phyloP scores from a whole-genome alignment of 2,797 vertebrate species.

The Antrozous pallidus region DNA sequence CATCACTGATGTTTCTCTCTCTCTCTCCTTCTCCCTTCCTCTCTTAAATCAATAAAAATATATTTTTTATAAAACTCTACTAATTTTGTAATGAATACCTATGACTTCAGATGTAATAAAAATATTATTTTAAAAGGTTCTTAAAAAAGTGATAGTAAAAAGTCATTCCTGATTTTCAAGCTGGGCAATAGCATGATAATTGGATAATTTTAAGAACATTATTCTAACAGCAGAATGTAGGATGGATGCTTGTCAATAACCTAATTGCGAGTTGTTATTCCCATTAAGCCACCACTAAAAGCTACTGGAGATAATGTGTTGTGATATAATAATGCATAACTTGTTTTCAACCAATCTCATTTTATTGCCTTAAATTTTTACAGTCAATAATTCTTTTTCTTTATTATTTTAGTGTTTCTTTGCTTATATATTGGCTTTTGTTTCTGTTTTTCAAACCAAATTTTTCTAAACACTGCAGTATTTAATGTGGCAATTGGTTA shows the following conservation, averaged over 20 bases:
- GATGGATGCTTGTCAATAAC: background rate
- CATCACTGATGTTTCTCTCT: no score
- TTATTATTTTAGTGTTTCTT: background rate
- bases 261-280: background rate
- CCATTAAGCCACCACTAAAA: background rate
- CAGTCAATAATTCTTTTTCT: background rate
- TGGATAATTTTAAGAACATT: background rate
- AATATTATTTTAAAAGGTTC: background rate
- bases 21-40: no score
- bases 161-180: background rate
- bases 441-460: background rate
- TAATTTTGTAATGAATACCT: background rate
- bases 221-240: background rate
- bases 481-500: background rate
- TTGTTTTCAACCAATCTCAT: background rate
- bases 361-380: background rate
- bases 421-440: background rate
- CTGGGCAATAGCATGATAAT: background rate
- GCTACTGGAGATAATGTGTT: background rate
- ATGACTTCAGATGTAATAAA: background rate
- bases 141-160: background rate
- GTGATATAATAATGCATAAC: background rate
- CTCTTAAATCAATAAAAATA: no score
- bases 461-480: background rate
- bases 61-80: background rate